These are phyloP conservation scores for Acrocephalus arundinaceus DNA, from an alignment of 2,113 vertebrate genomes.

Conservation along the genomic window DNA sequence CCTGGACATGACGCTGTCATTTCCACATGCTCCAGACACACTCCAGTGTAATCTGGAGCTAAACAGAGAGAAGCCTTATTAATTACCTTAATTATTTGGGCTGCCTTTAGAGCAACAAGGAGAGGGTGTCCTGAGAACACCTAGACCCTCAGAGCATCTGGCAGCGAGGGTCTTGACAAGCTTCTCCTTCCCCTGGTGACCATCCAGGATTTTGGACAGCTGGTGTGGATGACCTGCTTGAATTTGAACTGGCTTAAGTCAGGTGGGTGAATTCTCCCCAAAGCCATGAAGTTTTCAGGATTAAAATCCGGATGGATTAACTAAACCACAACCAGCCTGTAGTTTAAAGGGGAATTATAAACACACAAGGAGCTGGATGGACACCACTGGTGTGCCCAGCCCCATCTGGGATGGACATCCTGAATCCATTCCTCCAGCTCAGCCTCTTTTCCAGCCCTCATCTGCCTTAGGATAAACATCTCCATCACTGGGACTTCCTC, in stretches of 20 bases:
- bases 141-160: fast-evolving
- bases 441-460: neutral
- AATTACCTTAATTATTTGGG: neutral
- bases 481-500: neutral
- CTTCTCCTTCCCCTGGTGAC: too few species aligned
- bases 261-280: neutral
- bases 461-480: neutral
- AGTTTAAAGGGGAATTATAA: neutral
- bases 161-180: too few species aligned
- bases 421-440: neutral
- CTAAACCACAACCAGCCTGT: neutral
- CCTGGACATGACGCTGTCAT: neutral
- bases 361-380: neutral
- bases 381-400: too few species aligned
- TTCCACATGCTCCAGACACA: neutral
- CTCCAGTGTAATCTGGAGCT: neutral
- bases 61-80: neutral
- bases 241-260: neutral
- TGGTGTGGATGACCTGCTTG: neutral
- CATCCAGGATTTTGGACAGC: neutral
- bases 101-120: neutral
- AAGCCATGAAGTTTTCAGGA: neutral
- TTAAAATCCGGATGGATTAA: neutral
- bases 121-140: neutral
- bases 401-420: neutral